phyloP scores from a whole-genome alignment of 2,797 vertebrate species.

The Onychomys leucogaster region DNA sequence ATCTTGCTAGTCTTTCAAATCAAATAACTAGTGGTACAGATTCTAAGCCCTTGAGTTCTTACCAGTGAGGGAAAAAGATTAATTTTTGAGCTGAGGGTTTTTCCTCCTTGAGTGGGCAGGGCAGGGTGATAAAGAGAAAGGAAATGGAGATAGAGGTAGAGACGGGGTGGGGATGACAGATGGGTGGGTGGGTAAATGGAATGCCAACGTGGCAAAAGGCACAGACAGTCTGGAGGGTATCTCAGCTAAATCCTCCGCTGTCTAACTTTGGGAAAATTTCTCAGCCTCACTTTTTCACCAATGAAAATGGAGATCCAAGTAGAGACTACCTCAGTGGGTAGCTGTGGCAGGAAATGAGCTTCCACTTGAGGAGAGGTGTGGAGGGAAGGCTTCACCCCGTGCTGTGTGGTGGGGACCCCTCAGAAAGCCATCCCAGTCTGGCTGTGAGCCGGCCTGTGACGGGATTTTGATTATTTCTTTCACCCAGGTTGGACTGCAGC shows the following conservation, averaged over 20 bases:
- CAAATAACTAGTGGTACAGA: neutral
- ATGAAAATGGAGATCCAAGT: neutral
- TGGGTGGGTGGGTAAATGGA: neutral
- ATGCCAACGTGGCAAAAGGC: neutral
- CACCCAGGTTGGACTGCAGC: constrained; percentile 74
- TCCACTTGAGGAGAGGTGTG: neutral
- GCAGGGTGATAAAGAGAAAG: neutral
- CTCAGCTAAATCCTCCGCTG: neutral
- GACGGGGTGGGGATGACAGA: neutral
- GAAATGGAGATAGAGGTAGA: neutral
- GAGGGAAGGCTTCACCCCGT: neutral
- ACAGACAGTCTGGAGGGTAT: neutral
- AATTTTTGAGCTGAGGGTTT: neutral
- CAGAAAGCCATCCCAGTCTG: neutral
- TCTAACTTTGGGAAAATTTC: constrained; percentile 12
- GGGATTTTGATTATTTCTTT: constrained; percentile 51
- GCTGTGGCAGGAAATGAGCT: neutral
- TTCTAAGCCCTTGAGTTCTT: constrained; percentile 1
- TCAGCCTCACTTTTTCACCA: neutral
- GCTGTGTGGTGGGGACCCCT: neutral
- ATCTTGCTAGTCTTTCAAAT: neutral
- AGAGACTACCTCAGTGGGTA: neutral
- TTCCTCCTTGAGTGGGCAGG: constrained; percentile 6
- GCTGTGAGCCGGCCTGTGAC: neutral
- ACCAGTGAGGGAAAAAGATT: neutral